Base-by-base conservation (phyloP, 2,888 invertebrate genomes). In the Oeneis ivallda region DNA sequence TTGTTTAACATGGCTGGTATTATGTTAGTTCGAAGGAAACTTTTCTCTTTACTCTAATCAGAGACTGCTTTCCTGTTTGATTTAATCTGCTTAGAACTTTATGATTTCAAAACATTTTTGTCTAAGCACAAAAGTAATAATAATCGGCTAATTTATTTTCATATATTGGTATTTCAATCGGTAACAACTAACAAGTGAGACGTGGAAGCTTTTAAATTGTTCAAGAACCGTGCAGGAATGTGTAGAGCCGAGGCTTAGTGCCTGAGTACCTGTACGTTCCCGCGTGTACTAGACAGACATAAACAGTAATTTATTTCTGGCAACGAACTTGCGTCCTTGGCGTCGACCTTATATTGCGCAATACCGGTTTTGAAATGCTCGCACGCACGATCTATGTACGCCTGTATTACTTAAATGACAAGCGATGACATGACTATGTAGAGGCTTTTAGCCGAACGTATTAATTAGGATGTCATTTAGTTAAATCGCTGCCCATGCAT, bases 341-440 rank as follows among this genome's bases (percentile, higher is more conserved):
- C 83, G 85, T 72, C 88, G 90, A 88, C 91, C 90, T 91, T 92
- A 90, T 87, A 89, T 90, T 92, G 86, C 90, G 88, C 90, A 90
- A 92, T 86, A 88, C 88, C 87, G 84, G 88, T 90, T 90, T 90
- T 76, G 83, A 85, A 85, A 87, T 82, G 82, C 84, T 83, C 83
- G 79, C 82, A 78, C 79, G 79, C 79, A 80, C 78, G 78, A 72
- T 84, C 82, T 71, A 71, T 72, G 79, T 79, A 76, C 73, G 65
- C 73, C 74, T 65, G 70, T 65, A 65, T 72, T 72, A 72, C 71
- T 67, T 65, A 69, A 70, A 71, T 73, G 73, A 76, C 70, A 71
- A 69, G 63, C 62, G 67, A 76, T 75, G 71, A 74, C 71, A 75
- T 65, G 62, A 64, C 60, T 67, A 62, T 62, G 49, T 63, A 52